Evolutionary conservation across 2,888 invertebrate genomes (phyloP).

Genomic region (Polydrusus pterygomalis): DNA sequence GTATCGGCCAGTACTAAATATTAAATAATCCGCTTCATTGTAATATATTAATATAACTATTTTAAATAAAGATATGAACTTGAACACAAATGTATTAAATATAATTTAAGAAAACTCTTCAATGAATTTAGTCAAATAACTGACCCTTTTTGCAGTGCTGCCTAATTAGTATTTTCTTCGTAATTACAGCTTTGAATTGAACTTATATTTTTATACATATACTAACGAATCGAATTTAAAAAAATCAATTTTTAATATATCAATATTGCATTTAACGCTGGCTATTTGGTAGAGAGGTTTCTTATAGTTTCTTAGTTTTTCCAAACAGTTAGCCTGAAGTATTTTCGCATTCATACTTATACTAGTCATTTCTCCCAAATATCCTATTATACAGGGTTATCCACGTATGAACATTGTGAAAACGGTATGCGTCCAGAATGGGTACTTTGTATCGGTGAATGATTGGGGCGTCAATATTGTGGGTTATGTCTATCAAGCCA

Average conservation of each 20-base stretch:
- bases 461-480: conserved; percentile 70
- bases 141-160: no score
- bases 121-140: no score
- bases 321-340: conserved; percentile 62
- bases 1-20: no score
- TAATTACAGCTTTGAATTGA: no score
- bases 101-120: no score
- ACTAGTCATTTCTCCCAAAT: conserved; percentile 63
- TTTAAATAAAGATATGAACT: no score
- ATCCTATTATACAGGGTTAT: conserved; percentile 60
- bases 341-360: conserved; percentile 59
- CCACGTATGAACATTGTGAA: conserved; percentile 56
- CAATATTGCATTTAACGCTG: conserved; percentile 22
- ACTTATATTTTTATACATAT: neutral
- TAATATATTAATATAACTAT: no score
- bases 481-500: conserved; percentile 72
- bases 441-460: conserved; percentile 59
- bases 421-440: conserved; percentile 61
- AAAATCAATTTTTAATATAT: neutral
- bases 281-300: conserved; percentile 69
- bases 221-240: conserved; percentile 14
- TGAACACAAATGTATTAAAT: no score
- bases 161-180: no score
- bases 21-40: no score
- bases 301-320: conserved; percentile 63